A percentile compares a stretch with the other conserved stretches of the same genome.
Conservation (phyloP, 2,113 vertebrate genomes). For the Apeltes quadracus region DNA sequence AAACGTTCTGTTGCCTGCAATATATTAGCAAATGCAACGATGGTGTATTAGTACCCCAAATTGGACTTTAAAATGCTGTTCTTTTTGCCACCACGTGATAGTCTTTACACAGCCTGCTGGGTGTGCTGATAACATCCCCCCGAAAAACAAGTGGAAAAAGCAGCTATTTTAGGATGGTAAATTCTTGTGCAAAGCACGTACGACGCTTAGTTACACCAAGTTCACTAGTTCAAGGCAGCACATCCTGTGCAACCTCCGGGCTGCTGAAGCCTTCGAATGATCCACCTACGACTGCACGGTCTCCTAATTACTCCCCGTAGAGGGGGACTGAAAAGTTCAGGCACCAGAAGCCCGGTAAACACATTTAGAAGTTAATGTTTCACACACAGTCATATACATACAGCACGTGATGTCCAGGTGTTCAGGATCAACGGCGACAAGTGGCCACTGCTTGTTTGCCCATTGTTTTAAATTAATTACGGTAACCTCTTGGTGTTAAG, state of each 20-base stretch:
- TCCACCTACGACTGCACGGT: background rate
- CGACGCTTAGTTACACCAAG: background rate
- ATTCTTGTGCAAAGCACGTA: background rate
- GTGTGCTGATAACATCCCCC: background rate
- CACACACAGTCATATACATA: no score
- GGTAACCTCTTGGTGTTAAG: constrained; percentile 7
- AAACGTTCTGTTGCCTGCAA: background rate
- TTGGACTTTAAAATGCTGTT: background rate
- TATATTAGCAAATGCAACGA: background rate
- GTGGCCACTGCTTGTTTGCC: background rate
- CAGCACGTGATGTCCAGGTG: no score
- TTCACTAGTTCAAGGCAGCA: background rate
- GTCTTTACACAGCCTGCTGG: constrained; percentile 7
- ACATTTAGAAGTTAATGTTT: background rate
- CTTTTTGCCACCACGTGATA: background rate
- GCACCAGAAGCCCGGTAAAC: background rate
- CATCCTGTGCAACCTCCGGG: background rate
- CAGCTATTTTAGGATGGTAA: background rate
- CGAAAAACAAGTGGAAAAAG: background rate
- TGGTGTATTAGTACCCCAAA: background rate
- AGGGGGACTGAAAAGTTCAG: background rate
- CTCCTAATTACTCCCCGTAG: background rate
- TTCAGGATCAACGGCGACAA: no score
- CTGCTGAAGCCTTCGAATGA: background rate
- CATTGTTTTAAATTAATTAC: constrained; percentile 11